Evolutionary conservation across 2,888 invertebrate genomes (phyloP).

Genomic region (Eutolmus rufibarbis): DNA sequence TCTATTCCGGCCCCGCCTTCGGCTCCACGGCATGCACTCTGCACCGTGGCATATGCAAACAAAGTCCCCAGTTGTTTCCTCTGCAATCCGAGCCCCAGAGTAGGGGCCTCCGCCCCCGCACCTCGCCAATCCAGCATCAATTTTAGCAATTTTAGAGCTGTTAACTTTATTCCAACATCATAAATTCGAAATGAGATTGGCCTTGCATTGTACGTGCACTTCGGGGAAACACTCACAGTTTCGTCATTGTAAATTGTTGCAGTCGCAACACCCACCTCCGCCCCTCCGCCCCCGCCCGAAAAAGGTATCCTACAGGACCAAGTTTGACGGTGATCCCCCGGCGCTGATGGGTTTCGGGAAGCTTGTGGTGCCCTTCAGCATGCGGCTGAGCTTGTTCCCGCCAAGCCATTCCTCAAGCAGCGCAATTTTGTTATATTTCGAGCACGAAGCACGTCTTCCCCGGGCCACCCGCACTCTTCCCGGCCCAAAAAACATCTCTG

Average conservation of each 20-base stretch:
- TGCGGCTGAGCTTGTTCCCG: background rate
- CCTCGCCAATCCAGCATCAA: background rate
- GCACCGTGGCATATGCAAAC: background rate
- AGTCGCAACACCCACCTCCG: background rate
- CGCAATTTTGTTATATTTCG: background rate
- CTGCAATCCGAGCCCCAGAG: background rate
- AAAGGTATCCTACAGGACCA: background rate
- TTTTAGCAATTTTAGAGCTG: constrained; percentile 7
- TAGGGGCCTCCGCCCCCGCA: background rate
- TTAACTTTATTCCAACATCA: constrained; percentile 21
- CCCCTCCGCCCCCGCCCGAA: background rate
- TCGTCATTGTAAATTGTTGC: background rate
- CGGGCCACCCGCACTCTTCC: background rate
- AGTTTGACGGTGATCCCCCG: background rate
- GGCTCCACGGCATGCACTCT: background rate
- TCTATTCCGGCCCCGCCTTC: background rate
- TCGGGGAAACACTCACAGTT: background rate
- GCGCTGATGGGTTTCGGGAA: background rate
- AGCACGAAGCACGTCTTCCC: background rate
- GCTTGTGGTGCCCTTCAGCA: background rate
- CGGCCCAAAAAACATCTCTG: background rate
- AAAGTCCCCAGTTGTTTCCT: background rate
- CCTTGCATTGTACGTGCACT: background rate
- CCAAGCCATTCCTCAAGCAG: background rate
- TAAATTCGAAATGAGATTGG: constrained; percentile 22